Conservation (phyloP, 2,113 vertebrate genomes). For the Ciconia stormi region DNA sequence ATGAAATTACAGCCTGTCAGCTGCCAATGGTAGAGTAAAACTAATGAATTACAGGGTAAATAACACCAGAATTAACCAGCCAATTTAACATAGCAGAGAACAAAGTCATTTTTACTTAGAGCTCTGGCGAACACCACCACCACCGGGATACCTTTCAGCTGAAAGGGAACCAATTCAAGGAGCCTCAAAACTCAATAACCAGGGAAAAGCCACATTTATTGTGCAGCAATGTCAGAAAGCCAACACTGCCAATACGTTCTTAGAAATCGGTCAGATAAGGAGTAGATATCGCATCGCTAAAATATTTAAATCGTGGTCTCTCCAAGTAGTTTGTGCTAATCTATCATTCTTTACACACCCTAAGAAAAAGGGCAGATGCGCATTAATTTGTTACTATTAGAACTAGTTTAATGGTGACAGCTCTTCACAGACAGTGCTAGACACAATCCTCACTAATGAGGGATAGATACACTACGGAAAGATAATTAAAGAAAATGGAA, state of each 20-base stretch:
- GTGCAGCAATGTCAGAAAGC: neutral
- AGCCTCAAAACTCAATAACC: neutral
- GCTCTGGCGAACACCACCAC: conserved; percentile 52
- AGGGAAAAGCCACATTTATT: neutral
- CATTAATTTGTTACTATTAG: neutral
- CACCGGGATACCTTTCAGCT: neutral
- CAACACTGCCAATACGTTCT: neutral
- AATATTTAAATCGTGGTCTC: neutral
- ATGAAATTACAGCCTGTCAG: conserved; percentile 99
- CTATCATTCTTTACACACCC: neutral
- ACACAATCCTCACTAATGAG: neutral
- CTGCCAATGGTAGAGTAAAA: conserved; percentile 92
- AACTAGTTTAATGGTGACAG: neutral
- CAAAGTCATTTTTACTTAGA: conserved; percentile 81
- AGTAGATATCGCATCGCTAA: neutral
- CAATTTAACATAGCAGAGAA: conserved; percentile 88
- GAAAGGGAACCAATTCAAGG: neutral
- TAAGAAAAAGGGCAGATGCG: neutral
- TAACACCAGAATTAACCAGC: conserved; percentile 97
- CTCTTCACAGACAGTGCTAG: neutral
- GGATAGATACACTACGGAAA: neutral
- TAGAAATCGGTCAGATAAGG: neutral
- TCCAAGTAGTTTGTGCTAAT: neutral
- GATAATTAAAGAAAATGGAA: neutral
- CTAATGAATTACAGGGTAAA: conserved; percentile 99